Evolutionary conservation across 2,888 invertebrate genomes (phyloP), one percentile per base, ranked within the genome.

Genomic region (Germaria angustata): DNA sequence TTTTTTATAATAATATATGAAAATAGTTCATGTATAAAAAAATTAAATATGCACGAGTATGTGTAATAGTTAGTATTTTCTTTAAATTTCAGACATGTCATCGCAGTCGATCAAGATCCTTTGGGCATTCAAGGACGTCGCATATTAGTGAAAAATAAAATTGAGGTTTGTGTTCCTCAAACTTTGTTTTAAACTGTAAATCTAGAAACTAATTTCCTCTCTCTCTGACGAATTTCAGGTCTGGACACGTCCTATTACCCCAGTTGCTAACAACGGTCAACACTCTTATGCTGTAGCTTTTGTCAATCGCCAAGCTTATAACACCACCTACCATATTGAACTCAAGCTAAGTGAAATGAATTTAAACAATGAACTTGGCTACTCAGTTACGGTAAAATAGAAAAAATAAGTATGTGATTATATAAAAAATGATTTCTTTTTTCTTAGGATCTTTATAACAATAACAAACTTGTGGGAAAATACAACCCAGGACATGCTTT

Each of bases 31-130:
- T n/a, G n/a, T n/a, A n/a, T n/a, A n/a, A n/a, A n/a, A n/a, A n/a
- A n/a, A n/a, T n/a, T n/a, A n/a, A n/a, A n/a, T n/a, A n/a, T n/a
- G n/a, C n/a, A n/a, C n/a, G n/a, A n/a, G n/a, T n/a, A n/a, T n/a
- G n/a, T n/a, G n/a, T n/a, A n/a, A n/a, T n/a, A n/a, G n/a, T n/a
- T n/a, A n/a, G n/a, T n/a, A n/a, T n/a, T n/a, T n/a, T n/a, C n/a
- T n/a, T n/a, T n/a, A 49, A 9, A 11, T 49, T 13, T 3, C 28
- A 91, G 91, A 2, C 87, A 87, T 7, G 91, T 94, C 0, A 94
- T 95, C 85, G 92, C 92, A 9, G 92, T 95, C 8, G 94, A 95
- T 90, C 95, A 95, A 89, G 95, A 95, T 90, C 88, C 90, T 2
- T 86, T 94, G 72, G 95, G 95, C 6, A 92, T 93, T 59, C 94